Evolutionary conservation across 1,140 invertebrate species (phyloP), one percentile per base, ranked within the genome.

Genomic region (Diprion similis): DNA sequence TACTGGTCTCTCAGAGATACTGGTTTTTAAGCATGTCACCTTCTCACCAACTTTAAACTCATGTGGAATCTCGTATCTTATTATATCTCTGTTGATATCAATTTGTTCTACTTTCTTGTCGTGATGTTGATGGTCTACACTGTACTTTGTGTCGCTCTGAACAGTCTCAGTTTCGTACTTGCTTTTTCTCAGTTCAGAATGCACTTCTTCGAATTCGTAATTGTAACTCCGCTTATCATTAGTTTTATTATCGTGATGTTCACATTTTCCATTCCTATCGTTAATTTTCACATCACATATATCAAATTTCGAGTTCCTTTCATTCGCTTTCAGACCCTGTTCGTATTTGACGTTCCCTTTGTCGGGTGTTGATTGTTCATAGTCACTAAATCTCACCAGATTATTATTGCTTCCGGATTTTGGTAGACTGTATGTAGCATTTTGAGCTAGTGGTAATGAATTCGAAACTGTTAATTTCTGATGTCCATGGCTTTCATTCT

Each of bases 31-130:
- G 72, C 89, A 89, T 0, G 88, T 89, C 0, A 90, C 89, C 74
- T 89, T 90, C 46, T 90, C 89, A 1, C 89, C 89, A 7, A 90
- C 84, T 77, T 89, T 88, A 72, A 90, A 89, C n/a, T 90, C 89
- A 73, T 90, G 88, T 13, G 84, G 81, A 8, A 84, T 77, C 4
- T 86, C 85, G 68, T 85, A 85, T 59, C 79, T 79, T 47, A 78
- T 73, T 6, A 76, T 17, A 0, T 83, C 77, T 66, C 70, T 45
- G 51, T 67, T 68, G 13, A 69, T 73, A 6, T 76, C 79, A 0
- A 70, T 69, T 18, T 73, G 76, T 11, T 81, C 77, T 18, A 8
- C 13, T 70, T 70, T 70, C 45, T 46, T 78, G 17, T 24, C 59
- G 8, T 11, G 10, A 17, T 81, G 77, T 13, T 73, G 78, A 45